A percentile compares a stretch with the other conserved stretches of the same genome.
Evolutionary conservation across 1,140 invertebrate species (phyloP).

Genomic region (Euwallacea similis): DNA sequence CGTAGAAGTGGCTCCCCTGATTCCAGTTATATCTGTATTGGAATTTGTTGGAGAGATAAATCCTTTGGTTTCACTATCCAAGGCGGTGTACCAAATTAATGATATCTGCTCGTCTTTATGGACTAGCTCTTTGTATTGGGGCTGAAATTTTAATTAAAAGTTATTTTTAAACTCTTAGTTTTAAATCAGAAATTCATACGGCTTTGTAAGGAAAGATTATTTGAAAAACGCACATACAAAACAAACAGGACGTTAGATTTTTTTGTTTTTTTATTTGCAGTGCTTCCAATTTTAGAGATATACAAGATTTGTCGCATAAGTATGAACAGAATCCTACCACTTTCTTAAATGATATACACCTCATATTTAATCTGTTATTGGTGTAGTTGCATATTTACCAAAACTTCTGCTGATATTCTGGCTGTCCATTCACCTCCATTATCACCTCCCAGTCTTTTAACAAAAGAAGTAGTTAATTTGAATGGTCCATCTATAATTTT

Average conservation of each 20-base stretch:
- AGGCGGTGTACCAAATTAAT: constrained; percentile 75
- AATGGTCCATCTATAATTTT: constrained; percentile 81
- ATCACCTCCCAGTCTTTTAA: constrained; percentile 77
- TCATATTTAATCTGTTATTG: no score
- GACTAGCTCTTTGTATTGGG: constrained; percentile 48
- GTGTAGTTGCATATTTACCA: constrained; percentile 52
- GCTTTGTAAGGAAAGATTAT: no score
- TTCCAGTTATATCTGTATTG: constrained; percentile 63
- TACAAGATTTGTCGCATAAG: neutral
- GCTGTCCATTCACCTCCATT: constrained; percentile 94
- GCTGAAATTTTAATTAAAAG: constrained; percentile 31
- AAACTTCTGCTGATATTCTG: constrained; percentile 70
- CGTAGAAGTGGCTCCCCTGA: constrained; percentile 75
- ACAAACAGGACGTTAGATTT: no score
- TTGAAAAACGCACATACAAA: no score
- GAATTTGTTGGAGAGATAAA: constrained; percentile 61
- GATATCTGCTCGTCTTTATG: constrained; percentile 61
- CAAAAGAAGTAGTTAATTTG: constrained; percentile 81
- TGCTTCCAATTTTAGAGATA: constrained; percentile 2
- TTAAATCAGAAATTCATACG: no score
- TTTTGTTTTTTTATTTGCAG: neutral
- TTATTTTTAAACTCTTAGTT: neutral
- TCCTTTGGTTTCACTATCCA: constrained; percentile 70
- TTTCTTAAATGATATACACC: no score
- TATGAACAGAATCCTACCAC: no score